Conservation (phyloP, 2,888 invertebrate genomes). For the Pseudococcus jackbeardsleyi region DNA sequence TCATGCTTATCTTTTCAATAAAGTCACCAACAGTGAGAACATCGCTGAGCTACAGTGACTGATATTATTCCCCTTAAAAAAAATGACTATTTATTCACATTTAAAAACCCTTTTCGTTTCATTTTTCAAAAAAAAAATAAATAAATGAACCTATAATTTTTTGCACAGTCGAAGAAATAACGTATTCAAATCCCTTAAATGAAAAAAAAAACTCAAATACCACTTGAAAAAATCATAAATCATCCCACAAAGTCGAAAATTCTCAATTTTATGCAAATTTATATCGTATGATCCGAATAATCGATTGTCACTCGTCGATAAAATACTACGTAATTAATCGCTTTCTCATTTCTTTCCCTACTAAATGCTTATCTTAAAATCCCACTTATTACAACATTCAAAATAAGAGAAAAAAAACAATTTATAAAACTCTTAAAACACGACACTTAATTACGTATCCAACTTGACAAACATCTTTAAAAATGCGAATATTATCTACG, state of each 20-base stretch:
- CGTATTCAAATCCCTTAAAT: too few relatives aligned
- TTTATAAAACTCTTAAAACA: neutral
- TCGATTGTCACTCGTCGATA: neutral
- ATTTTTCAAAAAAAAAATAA: too few relatives aligned
- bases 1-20: neutral
- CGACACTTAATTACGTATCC: neutral
- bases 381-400: neutral
- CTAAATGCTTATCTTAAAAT: neutral
- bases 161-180: too few relatives aligned
- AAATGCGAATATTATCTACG: neutral
- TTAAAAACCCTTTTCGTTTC: too few relatives aligned
- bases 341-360: neutral
- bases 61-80: neutral
- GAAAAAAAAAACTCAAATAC: neutral
- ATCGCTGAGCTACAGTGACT: neutral
- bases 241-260: neutral
- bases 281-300: neutral
- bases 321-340: neutral
- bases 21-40: neutral
- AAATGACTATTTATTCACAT: too few relatives aligned
- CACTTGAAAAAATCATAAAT: neutral
- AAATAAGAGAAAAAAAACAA: neutral
- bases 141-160: too few relatives aligned
- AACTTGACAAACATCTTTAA: neutral
- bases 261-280: neutral